These are phyloP conservation scores for Peromyscus leucopus DNA, from an alignment of 2,113 vertebrate species.

Conservation along the genomic window DNA sequence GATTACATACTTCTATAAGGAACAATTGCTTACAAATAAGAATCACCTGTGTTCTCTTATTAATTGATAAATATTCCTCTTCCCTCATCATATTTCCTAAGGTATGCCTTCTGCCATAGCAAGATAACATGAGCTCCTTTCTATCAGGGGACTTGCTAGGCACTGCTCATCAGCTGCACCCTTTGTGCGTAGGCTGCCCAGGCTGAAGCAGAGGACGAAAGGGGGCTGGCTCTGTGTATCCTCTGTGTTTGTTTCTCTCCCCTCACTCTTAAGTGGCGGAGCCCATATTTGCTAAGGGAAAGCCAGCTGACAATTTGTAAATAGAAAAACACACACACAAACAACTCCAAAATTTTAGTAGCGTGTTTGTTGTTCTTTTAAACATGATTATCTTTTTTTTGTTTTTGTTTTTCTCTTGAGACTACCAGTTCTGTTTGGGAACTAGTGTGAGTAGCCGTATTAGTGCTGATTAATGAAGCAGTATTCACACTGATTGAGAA, in stretches of 20 bases:
- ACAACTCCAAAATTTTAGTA: conserved; percentile 47
- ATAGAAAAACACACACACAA: conserved; percentile 38
- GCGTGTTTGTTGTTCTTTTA: conserved; percentile 47
- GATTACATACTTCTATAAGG: neutral
- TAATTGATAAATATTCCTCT: conserved; percentile 49
- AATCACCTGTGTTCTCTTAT: conserved; percentile 28
- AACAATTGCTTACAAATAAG: conserved; percentile 31
- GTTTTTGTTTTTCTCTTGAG: neutral
- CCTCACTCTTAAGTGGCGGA: neutral
- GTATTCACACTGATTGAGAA: neutral
- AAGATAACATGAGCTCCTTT: conserved; percentile 4
- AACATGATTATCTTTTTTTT: conserved; percentile 26
- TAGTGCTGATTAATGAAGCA: conserved; percentile 35
- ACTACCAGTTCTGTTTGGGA: neutral
- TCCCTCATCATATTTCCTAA: neutral
- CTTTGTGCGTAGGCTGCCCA: neutral
- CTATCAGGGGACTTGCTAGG: neutral
- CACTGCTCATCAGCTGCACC: neutral
- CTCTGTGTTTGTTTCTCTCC: neutral
- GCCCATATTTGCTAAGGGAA: neutral
- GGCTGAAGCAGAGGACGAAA: neutral
- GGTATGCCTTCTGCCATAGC: conserved; percentile 40
- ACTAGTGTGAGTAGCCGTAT: neutral
- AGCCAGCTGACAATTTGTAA: neutral
- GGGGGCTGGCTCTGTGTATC: neutral